phyloP scores from a whole-genome alignment of 2,888 invertebrate genomes.

The Rhagophthalmus giganteus region DNA sequence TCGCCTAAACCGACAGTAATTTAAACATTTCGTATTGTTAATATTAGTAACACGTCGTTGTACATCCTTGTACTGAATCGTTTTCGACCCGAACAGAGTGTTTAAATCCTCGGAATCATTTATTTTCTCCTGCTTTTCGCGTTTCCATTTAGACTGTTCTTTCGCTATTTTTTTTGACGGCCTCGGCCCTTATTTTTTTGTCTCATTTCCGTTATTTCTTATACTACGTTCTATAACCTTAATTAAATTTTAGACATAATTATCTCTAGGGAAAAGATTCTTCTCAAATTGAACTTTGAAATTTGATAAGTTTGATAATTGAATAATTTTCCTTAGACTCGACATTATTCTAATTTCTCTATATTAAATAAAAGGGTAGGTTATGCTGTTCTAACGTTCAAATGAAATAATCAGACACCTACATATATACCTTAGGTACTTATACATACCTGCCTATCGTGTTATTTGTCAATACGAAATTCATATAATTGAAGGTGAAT shows the following conservation, averaged over 20 bases:
- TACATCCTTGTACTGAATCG: conserved; percentile 4
- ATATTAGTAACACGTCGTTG: conserved; percentile 12
- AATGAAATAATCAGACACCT: not conserved
- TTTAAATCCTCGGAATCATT: conserved; percentile 11
- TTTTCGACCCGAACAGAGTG: conserved; percentile 8
- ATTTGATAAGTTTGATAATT: conserved; percentile 12
- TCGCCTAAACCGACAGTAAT: not conserved
- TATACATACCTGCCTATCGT: conserved; percentile 3
- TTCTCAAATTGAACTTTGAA: conserved; percentile 15
- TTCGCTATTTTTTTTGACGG: conserved; percentile 6
- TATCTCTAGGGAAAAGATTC: conserved; percentile 11
- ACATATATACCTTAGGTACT: too few relatives aligned
- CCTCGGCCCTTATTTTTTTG: conserved; percentile 8
- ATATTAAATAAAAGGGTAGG: not conserved
- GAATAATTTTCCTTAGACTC: not conserved
- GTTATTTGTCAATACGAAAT: conserved; percentile 3
- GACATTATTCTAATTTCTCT: not conserved
- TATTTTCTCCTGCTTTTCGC: conserved; percentile 7
- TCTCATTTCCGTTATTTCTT: conserved; percentile 13
- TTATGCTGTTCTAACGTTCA: not conserved
- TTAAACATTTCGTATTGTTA: conserved; percentile 5
- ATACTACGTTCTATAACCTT: conserved; percentile 15
- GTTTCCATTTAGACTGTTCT: conserved; percentile 13
- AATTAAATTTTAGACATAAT: conserved; percentile 20
- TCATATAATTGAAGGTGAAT: not conserved